phyloP scores from a whole-genome alignment of 2,113 vertebrate species.

The Synchiropus splendidus region DNA sequence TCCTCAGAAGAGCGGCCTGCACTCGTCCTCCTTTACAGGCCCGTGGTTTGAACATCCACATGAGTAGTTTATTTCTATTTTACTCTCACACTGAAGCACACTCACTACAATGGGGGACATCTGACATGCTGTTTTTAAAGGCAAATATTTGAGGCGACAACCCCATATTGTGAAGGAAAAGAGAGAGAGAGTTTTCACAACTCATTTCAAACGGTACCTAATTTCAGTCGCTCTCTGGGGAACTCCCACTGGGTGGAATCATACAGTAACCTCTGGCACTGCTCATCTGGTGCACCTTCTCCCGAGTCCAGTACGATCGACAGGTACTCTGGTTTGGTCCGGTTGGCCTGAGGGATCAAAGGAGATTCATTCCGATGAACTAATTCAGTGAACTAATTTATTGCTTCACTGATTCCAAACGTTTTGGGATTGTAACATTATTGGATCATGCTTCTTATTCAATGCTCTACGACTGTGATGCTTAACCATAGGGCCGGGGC shows the following conservation, averaged over 20 bases:
- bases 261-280: slow-evolving; percentile 81
- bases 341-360: slow-evolving; percentile 64
- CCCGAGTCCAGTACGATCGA: slow-evolving; percentile 86
- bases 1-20: slow-evolving; percentile 3
- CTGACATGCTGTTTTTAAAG: too few species aligned
- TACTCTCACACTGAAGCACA: too few species aligned
- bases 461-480: too few species aligned
- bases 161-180: too few species aligned
- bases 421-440: background rate
- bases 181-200: background rate
- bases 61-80: too few species aligned
- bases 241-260: slow-evolving; percentile 92
- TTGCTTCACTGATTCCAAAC: background rate
- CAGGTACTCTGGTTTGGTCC: slow-evolving; percentile 76
- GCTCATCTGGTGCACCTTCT: slow-evolving; percentile 76
- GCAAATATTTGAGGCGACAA: too few species aligned
- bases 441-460: background rate
- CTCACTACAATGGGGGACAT: too few species aligned
- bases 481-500: too few species aligned
- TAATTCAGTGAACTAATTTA: background rate
- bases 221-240: slow-evolving; percentile 82
- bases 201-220: slow-evolving; percentile 65
- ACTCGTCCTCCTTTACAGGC: too few species aligned
- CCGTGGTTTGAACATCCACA: too few species aligned
- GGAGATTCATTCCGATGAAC: background rate